Evolutionary conservation across 2,113 vertebrate species (phyloP).

Genomic region (Helogale parvula): DNA sequence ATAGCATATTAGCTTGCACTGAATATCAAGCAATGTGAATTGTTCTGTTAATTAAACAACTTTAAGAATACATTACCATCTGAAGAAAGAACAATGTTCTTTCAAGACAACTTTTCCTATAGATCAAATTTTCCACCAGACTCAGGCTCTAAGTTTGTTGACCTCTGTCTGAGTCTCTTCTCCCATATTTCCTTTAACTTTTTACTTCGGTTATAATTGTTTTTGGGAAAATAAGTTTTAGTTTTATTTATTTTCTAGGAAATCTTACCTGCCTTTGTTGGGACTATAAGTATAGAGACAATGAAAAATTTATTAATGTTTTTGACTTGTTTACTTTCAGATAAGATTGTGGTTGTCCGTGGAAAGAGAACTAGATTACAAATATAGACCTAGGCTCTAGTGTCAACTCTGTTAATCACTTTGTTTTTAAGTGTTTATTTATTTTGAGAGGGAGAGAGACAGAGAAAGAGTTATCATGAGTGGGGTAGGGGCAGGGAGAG

Average conservation of each 20-base stretch:
- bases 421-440: no score
- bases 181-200: not conserved
- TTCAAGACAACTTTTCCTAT: not conserved
- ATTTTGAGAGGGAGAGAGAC: no score
- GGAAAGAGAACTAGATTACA: fast-evolving
- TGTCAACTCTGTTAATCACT: not conserved
- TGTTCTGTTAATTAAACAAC: not conserved
- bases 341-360: not conserved
- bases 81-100: not conserved
- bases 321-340: not conserved
- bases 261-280: not conserved
- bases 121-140: not conserved
- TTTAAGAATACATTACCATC: not conserved
- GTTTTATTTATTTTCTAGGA: not conserved
- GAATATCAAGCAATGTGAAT: not conserved
- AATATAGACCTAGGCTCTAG: not conserved
- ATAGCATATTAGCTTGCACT: not conserved
- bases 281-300: not conserved
- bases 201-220: not conserved
- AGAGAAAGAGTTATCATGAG: no score
- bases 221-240: not conserved
- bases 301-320: not conserved
- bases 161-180: not conserved
- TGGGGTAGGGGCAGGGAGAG: no score
- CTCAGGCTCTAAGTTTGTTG: not conserved